Conservation (phyloP, 2,888 invertebrate species). For the Torymus auratus region DNA sequence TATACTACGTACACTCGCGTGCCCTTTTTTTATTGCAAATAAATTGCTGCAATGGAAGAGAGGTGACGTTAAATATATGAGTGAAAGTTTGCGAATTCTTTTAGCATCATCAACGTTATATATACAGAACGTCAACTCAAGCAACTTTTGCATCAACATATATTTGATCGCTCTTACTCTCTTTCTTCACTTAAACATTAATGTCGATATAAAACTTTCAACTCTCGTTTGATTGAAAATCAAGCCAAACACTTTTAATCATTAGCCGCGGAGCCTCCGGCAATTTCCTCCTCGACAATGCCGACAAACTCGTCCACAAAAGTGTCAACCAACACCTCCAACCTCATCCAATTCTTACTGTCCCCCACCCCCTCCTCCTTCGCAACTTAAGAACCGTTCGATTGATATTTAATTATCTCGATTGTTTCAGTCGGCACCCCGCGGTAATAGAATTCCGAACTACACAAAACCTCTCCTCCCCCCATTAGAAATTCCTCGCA, state of each 20-base stretch:
- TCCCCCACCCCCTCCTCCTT: not conserved
- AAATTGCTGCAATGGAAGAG: not conserved
- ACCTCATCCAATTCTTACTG: not conserved
- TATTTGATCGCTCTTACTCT: too few relatives aligned
- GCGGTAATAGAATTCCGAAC: constrained; percentile 51
- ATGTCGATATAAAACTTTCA: too few relatives aligned
- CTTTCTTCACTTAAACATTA: too few relatives aligned
- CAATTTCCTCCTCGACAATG: not conserved
- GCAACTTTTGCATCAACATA: too few relatives aligned
- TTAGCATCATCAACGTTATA: too few relatives aligned
- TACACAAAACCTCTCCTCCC: constrained; percentile 9
- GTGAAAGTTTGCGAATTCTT: not conserved
- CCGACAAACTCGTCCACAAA: not conserved
- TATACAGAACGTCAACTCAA: too few relatives aligned
- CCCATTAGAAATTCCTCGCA: constrained; percentile 54
- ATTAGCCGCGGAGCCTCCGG: too few relatives aligned
- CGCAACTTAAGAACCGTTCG: constrained; percentile 23
- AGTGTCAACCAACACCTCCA: constrained; percentile 1
- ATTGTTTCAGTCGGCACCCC: constrained; percentile 34
- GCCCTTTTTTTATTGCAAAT: constrained; percentile 7
- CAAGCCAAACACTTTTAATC: too few relatives aligned
- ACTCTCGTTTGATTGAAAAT: too few relatives aligned
- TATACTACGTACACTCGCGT: not conserved
- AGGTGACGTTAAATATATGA: not conserved
- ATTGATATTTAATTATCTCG: constrained; percentile 58